Conservation (phyloP, 1,140 invertebrate genomes). For the Panagrolaimus sp. region DNA sequence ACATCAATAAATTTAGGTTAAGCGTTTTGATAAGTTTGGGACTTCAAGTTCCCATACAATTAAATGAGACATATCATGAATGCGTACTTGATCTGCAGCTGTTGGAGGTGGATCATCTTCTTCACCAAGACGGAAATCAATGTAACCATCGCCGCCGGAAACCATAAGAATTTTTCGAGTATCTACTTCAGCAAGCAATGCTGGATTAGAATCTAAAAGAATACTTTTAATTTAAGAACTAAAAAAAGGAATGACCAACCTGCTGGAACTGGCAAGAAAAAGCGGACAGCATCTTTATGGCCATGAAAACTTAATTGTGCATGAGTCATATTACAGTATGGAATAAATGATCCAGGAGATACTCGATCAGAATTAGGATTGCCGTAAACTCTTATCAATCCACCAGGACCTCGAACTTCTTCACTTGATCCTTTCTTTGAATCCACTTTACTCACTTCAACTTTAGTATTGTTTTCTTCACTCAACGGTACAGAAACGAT, state of each 20-base stretch:
- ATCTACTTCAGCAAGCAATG: constrained; percentile 26
- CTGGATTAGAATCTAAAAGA: constrained; percentile 11
- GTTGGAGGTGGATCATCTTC: constrained; percentile 39
- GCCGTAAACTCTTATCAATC: constrained; percentile 59
- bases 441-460: constrained; percentile 33
- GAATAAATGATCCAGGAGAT: constrained; percentile 71
- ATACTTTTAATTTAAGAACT: neutral
- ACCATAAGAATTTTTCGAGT: constrained; percentile 60
- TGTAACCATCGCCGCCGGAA: constrained; percentile 91
- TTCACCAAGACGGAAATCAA: constrained; percentile 90
- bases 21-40: constrained; percentile 25
- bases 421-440: constrained; percentile 29
- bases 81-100: constrained; percentile 38
- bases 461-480: constrained; percentile 34
- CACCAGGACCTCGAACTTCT: constrained; percentile 44
- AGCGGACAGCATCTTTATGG: constrained; percentile 93
- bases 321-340: constrained; percentile 92
- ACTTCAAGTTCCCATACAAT: constrained; percentile 55
- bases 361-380: constrained; percentile 59
- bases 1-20: neutral
- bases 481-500: constrained; percentile 90
- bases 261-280: constrained; percentile 90
- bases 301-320: constrained; percentile 98
- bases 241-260: constrained; percentile 20
- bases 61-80: constrained; percentile 54